phyloP scores from a whole-genome alignment of 1,140 invertebrate species.

The Heterodera schachtii region DNA sequence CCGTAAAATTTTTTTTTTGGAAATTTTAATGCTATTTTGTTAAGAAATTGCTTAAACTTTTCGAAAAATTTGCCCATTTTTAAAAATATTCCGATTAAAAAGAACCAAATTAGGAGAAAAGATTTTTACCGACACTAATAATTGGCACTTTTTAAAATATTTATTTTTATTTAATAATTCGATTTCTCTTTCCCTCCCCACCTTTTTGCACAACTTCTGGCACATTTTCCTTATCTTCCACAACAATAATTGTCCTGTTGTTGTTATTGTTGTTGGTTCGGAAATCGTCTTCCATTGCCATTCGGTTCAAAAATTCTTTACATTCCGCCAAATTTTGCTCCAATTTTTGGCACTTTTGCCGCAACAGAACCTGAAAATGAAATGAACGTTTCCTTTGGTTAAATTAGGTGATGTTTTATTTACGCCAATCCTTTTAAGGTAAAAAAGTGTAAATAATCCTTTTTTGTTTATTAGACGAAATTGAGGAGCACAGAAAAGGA shows the following conservation, averaged over 20 bases:
- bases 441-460: background rate
- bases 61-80: too few species aligned
- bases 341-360: background rate
- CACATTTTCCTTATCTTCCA: background rate
- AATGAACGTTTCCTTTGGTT: background rate
- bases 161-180: background rate
- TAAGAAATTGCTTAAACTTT: too few species aligned
- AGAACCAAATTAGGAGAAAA: too few species aligned
- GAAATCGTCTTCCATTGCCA: background rate
- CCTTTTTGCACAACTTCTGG: background rate
- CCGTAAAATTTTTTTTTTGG: too few species aligned
- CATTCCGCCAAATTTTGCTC: background rate
- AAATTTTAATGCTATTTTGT: too few species aligned
- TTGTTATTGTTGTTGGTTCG: background rate
- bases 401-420: background rate
- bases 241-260: background rate
- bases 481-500: too few species aligned
- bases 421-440: background rate
- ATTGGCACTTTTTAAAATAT: background rate
- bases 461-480: too few species aligned
- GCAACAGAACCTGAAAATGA: background rate
- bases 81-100: too few species aligned
- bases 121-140: too few species aligned
- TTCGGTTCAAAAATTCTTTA: background rate
- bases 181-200: background rate